Percentiles rank a stretch among this genome's conserved stretches.
phyloP scores from a whole-genome alignment of 2,888 invertebrate species.

The Protodeltote pygarga region DNA sequence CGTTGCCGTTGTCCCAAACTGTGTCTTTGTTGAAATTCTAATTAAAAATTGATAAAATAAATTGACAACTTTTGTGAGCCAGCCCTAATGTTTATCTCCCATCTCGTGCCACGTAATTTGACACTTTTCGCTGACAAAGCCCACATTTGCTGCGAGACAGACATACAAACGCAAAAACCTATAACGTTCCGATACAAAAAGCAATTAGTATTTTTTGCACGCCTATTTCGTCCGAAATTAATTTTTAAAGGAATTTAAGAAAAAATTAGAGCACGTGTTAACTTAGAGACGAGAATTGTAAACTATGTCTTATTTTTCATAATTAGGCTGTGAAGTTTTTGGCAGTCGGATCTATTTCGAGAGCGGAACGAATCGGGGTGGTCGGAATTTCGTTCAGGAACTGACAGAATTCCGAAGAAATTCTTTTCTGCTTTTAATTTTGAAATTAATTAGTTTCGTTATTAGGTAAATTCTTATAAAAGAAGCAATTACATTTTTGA shows the following conservation, averaged over 20 bases:
- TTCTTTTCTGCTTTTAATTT: conserved; percentile 17
- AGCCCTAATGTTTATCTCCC: conserved; percentile 76
- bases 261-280: conserved; percentile 82
- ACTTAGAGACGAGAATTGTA: conserved; percentile 72
- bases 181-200: conserved; percentile 71
- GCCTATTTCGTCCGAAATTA: conserved; percentile 75
- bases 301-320: conserved; percentile 85
- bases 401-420: conserved; percentile 38
- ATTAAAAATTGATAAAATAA: background rate
- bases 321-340: conserved; percentile 82
- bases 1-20: too few species aligned
- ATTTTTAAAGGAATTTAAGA: conserved; percentile 80
- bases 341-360: conserved; percentile 56
- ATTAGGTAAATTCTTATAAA: background rate
- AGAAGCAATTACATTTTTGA: background rate
- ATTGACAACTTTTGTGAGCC: conserved; percentile 30
- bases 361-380: conserved; percentile 66
- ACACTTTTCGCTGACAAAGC: conserved; percentile 86
- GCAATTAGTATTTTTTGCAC: conserved; percentile 84
- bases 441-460: conserved; percentile 21
- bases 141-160: conserved; percentile 81
- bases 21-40: background rate
- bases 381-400: conserved; percentile 57
- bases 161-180: conserved; percentile 77
- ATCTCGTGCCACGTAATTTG: conserved; percentile 86